phyloP scores from a whole-genome alignment of 2,113 vertebrate species.

The Nesogale talazaci region DNA sequence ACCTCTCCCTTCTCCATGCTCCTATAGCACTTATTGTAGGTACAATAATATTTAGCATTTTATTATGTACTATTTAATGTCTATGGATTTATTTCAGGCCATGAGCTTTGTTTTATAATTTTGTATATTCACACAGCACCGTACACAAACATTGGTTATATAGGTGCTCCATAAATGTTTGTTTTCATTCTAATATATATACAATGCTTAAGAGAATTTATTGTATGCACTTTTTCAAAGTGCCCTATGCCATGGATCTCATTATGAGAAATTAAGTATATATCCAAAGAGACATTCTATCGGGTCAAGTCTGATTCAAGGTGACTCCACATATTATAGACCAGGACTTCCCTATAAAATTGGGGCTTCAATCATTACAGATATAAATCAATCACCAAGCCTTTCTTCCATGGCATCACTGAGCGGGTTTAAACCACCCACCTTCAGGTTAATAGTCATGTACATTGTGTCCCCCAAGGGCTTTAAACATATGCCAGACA shows the following conservation, averaged over 20 bases:
- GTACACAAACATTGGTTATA: constrained; percentile 36
- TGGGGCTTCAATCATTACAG: not conserved
- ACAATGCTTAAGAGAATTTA: constrained; percentile 27
- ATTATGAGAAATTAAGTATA: constrained; percentile 42
- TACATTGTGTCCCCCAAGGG: not conserved
- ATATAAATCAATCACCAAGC: not conserved
- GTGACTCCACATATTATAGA: not conserved
- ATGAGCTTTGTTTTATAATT: constrained; percentile 50
- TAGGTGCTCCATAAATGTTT: constrained; percentile 35
- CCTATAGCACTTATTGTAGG: constrained; percentile 19
- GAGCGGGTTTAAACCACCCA: not conserved
- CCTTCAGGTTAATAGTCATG: not conserved
- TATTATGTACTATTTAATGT: constrained; percentile 15
- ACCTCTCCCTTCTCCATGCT: not conserved
- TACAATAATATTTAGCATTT: constrained; percentile 27
- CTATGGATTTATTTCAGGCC: constrained; percentile 39
- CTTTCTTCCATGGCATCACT: not conserved
- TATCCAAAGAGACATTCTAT: not conserved
- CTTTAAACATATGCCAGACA: not conserved
- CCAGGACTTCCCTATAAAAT: not conserved
- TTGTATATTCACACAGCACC: not conserved
- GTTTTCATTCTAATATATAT: constrained; percentile 35
- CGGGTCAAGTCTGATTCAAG: not conserved
- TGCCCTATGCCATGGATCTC: not conserved
- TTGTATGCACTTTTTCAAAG: not conserved